A percentile compares a stretch with the other conserved stretches of the same genome.
phyloP scores from a whole-genome alignment of 2,888 invertebrate species.

The Calameuta pallipes region DNA sequence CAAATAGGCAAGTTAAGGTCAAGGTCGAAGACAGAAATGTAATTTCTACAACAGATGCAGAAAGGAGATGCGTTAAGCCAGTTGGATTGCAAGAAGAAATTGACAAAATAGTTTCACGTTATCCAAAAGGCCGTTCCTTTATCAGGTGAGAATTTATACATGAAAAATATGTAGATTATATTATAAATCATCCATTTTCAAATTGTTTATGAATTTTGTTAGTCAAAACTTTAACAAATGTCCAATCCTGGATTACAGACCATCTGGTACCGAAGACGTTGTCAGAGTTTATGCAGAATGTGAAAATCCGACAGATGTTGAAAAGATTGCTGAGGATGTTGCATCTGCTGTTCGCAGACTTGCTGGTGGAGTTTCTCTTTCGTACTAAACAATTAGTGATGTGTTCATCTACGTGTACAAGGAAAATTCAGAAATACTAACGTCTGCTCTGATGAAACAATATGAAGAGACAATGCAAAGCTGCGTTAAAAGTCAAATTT shows the following conservation, averaged over 20 bases:
- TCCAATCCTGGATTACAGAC: constrained; percentile 67
- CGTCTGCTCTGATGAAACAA: background rate
- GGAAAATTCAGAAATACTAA: background rate
- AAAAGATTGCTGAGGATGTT: constrained; percentile 81
- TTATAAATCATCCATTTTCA: constrained; percentile 10
- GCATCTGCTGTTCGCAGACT: constrained; percentile 79
- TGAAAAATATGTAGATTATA: constrained; percentile 1
- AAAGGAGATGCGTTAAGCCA: constrained; percentile 83
- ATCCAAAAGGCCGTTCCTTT: constrained; percentile 84
- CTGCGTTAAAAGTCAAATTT: background rate
- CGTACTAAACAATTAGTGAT: background rate
- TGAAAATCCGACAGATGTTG: constrained; percentile 76
- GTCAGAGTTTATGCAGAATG: constrained; percentile 97
- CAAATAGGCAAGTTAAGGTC: constrained; percentile 89
- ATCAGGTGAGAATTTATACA: constrained; percentile 71
- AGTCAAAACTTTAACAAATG: constrained; percentile 11
- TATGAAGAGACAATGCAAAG: background rate
- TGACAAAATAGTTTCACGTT: constrained; percentile 76
- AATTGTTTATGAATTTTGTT: background rate
- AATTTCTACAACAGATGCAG: constrained; percentile 89
- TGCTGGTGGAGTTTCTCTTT: constrained; percentile 78
- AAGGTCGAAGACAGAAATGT: constrained; percentile 87
- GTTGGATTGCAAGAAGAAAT: constrained; percentile 86
- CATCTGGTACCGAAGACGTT: constrained; percentile 98
- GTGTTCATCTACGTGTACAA: background rate